Conservation (phyloP, 64 coral and sea anemone species). For the Montipora cactus region DNA sequence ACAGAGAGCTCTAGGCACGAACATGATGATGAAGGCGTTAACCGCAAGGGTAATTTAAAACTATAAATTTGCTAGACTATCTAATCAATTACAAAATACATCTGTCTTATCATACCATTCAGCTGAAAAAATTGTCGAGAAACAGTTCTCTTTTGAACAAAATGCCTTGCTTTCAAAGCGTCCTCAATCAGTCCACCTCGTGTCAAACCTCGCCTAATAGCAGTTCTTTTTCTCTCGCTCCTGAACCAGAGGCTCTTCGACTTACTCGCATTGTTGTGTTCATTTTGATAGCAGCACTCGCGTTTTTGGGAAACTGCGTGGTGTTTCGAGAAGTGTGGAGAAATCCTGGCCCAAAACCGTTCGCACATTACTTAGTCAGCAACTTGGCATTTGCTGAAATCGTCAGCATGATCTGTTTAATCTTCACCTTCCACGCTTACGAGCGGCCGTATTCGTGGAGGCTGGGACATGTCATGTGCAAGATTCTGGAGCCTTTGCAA, state of each 20-base stretch:
- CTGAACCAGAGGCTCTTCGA: constrained; percentile 24
- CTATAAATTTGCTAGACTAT: no score
- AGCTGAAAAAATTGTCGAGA: no score
- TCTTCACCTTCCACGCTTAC: constrained; percentile 50
- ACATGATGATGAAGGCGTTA: no score
- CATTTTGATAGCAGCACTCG: constrained; percentile 17
- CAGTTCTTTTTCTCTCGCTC: not conserved
- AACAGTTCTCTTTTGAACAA: not conserved
- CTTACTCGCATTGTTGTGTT: constrained; percentile 38
- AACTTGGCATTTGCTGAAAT: constrained; percentile 86
- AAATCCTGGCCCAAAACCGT: constrained; percentile 39
- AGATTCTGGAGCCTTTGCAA: constrained; percentile 64
- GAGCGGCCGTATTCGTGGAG: constrained; percentile 73
- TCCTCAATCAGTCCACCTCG: not conserved
- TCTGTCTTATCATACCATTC: no score
- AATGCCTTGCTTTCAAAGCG: not conserved
- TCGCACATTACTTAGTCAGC: constrained; percentile 68
- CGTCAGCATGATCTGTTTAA: constrained; percentile 44
- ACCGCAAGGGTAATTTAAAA: no score
- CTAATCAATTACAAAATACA: not conserved
- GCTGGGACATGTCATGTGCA: constrained; percentile 83
- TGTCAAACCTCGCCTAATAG: not conserved
- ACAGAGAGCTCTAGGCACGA: not conserved
- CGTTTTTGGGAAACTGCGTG: constrained; percentile 60
- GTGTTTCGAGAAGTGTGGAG: constrained; percentile 49